Conservation (phyloP, 2,113 vertebrate species). For the Patagioenas fasciata region DNA sequence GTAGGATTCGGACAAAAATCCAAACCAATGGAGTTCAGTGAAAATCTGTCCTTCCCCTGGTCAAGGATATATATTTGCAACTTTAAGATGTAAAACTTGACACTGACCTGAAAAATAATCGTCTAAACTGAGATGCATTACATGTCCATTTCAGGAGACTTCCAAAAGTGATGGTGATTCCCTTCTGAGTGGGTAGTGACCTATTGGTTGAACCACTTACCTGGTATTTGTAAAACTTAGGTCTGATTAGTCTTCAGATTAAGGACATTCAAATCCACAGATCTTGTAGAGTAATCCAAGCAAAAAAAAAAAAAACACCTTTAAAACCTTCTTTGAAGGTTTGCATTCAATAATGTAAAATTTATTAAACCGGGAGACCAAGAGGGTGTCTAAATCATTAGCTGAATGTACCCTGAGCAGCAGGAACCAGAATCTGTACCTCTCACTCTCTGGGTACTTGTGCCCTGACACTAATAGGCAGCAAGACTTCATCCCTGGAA, state of each 20-base stretch:
- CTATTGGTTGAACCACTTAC: background rate
- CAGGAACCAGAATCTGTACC: background rate
- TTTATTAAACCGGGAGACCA: background rate
- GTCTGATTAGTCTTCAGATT: background rate
- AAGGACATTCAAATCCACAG: background rate
- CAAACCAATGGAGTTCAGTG: background rate
- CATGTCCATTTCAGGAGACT: background rate
- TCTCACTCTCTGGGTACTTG: background rate
- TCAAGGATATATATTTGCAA: background rate
- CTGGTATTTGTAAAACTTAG: background rate
- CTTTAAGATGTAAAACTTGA: background rate
- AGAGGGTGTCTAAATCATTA: background rate
- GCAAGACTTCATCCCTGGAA: background rate
- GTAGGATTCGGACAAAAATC: background rate
- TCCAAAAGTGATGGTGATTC: background rate
- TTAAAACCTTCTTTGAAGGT: background rate
- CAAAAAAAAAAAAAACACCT: background rate
- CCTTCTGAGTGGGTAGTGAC: background rate
- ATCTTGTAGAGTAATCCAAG: background rate
- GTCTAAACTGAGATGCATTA: background rate
- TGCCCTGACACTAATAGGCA: background rate
- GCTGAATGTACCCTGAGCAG: background rate
- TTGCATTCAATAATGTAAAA: background rate
- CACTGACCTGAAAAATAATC: background rate
- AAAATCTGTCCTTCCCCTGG: background rate